phyloP scores from a whole-genome alignment of 2,797 vertebrate species.

The Falco rusticolus region DNA sequence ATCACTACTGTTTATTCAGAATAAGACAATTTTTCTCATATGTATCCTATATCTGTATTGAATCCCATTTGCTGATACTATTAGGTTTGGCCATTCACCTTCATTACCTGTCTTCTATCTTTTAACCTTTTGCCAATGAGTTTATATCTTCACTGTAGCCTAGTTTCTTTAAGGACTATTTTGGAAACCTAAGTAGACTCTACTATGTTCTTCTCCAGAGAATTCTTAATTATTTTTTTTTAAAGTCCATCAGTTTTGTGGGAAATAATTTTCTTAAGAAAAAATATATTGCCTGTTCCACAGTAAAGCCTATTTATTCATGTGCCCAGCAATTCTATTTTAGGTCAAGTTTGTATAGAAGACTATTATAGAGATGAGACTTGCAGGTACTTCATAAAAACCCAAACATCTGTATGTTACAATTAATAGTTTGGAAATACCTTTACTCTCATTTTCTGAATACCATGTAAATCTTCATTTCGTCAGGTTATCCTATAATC shows the following conservation, averaged over 20 bases:
- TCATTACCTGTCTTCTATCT: neutral
- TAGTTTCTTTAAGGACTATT: neutral
- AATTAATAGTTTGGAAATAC: neutral
- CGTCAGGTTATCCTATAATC: neutral
- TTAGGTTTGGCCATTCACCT: neutral
- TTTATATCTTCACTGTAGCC: neutral
- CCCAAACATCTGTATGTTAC: neutral
- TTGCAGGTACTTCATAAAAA: neutral
- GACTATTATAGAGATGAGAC: fast-evolving
- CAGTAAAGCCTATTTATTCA: neutral
- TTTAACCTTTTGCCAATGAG: neutral
- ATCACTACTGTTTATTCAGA: neutral
- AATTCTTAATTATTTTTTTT: neutral
- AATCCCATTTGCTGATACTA: neutral
- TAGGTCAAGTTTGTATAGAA: neutral
- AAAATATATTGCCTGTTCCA: neutral
- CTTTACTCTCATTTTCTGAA: neutral
- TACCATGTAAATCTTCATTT: neutral
- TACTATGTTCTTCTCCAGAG: neutral
- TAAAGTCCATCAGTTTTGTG: neutral
- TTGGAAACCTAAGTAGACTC: neutral
- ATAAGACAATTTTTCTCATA: neutral
- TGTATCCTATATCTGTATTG: neutral
- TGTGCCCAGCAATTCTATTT: neutral
- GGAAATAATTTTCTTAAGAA: neutral